Evolutionary conservation across 2,888 invertebrate species (phyloP), one percentile per base, ranked within the genome.

Genomic region (Erannis defoliaria): DNA sequence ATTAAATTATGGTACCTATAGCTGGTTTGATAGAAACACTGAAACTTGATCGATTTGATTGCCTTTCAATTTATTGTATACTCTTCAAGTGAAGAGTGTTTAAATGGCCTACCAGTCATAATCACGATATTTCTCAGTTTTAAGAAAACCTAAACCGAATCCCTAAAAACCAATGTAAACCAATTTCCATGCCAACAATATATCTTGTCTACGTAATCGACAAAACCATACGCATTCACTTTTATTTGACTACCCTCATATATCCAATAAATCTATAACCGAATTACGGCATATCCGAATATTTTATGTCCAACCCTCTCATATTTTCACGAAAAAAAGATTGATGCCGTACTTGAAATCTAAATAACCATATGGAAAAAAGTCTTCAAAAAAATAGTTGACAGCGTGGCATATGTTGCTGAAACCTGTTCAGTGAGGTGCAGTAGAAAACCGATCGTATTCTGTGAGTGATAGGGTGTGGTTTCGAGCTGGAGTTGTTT

Each of bases 381-480:
- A 66, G 58, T 66, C 64, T 66, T 66, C 68, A 64, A 64, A 71
- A 59, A 70, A 67, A 71, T 78, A 77, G 80, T 77, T 76, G 76
- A 80, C 69, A 60, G 58, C 40, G 72, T 64, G 61, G 70, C 72
- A 70, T 67, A 69, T 66, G 66, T 62, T 64, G 56, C 48, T 64
- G 64, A 70, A 67, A 68, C 63, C 46, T 63, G 49, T 5, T 14
- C n/a, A 2, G 0, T 14, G 0, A 5, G 12, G 16, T 16, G 0
- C 33, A 42, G 10, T 0, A 16, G 5, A 70, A 64, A 49, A 12
- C 54, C 3, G 23, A 58, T 68, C 59, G 21, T 75, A 63, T 53
- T 5, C 0, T n/a, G 3, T 26, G 0, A 0, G 0, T 0, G 0
- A n/a, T 72, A 68, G 45, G 51, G 71, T 72, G 21, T 23, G 45